phyloP scores from a whole-genome alignment of 2,797 vertebrate species.

The Cuculus canorus region DNA sequence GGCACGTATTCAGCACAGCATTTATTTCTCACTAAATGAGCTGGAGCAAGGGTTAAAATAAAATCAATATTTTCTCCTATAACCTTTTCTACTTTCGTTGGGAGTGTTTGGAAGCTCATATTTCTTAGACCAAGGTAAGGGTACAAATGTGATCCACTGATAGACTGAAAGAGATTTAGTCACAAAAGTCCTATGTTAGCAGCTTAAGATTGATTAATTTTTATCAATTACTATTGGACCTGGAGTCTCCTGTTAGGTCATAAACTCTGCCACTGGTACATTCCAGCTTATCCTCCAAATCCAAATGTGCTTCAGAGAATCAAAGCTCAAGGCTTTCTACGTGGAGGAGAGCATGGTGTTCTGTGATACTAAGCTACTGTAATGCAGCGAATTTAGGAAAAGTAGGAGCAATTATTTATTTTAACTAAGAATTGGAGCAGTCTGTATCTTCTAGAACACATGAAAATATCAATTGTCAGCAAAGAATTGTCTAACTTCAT shows the following conservation, averaged over 20 bases:
- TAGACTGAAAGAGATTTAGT: background rate
- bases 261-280: background rate
- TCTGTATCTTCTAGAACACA: background rate
- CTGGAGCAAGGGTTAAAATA: background rate
- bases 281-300: background rate
- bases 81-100: background rate
- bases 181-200: background rate
- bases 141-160: background rate
- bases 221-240: background rate
- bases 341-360: accelerated
- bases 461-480: background rate
- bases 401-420: background rate
- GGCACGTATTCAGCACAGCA: background rate
- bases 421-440: background rate
- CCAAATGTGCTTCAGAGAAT: background rate
- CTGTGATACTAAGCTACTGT: background rate
- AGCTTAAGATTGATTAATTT: background rate
- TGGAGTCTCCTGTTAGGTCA: background rate
- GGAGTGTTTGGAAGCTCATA: background rate
- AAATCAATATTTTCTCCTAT: background rate
- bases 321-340: background rate
- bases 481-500: background rate
- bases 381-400: background rate
- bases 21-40: background rate
- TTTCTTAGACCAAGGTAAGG: background rate